Evolutionary conservation across 2,888 invertebrate species (phyloP).

Genomic region (Dicyrtoma fusca): DNA sequence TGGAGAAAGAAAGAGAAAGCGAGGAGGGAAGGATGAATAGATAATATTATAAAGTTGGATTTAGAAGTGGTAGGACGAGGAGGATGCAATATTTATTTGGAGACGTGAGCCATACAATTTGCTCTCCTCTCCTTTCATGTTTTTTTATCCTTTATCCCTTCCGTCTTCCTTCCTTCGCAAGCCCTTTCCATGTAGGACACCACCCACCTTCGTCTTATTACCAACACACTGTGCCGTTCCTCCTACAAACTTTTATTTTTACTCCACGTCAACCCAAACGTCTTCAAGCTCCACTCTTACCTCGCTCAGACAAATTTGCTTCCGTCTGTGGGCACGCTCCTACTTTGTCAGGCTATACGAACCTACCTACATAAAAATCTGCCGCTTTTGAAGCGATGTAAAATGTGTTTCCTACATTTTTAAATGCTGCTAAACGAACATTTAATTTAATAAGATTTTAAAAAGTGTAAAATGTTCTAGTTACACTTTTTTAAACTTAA

Average conservation of each 20-base stretch:
- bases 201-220: not conserved
- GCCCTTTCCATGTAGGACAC: not conserved
- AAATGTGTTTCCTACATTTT: too few relatives aligned
- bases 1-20: not conserved
- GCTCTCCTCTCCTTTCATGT: constrained; percentile 19
- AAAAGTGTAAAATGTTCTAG: too few relatives aligned
- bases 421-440: too few relatives aligned
- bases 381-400: too few relatives aligned
- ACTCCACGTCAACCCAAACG: too few relatives aligned
- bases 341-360: too few relatives aligned
- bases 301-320: too few relatives aligned
- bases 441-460: not conserved
- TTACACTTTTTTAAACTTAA: too few relatives aligned
- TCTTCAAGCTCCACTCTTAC: too few relatives aligned
- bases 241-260: too few relatives aligned
- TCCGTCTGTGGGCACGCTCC: too few relatives aligned
- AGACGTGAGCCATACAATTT: constrained; percentile 16
- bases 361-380: too few relatives aligned
- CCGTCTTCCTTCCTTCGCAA: constrained; percentile 17
- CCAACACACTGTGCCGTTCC: not conserved
- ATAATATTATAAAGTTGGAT: constrained; percentile 1
- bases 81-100: not conserved
- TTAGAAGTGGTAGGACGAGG: not conserved
- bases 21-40: not conserved
- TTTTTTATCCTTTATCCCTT: constrained; percentile 16